Base-by-base conservation (phyloP, 1,140 invertebrate genomes). In the Drosophila yakuba region DNA sequence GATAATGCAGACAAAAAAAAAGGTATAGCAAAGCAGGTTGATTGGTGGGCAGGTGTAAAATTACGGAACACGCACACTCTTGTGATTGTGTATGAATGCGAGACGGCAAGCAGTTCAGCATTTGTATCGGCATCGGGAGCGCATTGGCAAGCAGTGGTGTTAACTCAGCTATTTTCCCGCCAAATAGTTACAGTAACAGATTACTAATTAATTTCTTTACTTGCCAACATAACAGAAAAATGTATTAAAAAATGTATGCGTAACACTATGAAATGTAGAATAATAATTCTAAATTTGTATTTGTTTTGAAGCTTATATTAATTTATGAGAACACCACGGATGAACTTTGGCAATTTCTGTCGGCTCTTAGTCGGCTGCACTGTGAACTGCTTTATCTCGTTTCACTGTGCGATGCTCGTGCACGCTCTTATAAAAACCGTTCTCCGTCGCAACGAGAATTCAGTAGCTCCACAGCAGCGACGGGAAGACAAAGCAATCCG, bases 41-140 rank as follows among this genome's bases (percentile, higher is more conserved):
- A 71, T 71, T 69, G 63, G 25, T 12, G 28, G 43, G 36, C 67
- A 71, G 67, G 67, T 71, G 67, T 69, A 28, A 50, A 56, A 71
- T 56, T 69, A 43, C 3, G 14, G 20, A 50, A 10, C 25, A 57
- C 64, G 10, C 51, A 57, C 64, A 71, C 64, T 57, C 28, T 36
- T 41, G 39, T 71, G 67, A 71, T 71, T 71, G 67, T 28, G 17
- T 57, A 20, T 39, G 25, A 71, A 68, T 68, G 63, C 38, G 20
- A 56, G 35, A 54, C 32, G 28, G n/a, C 14, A 67, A 38, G 61
- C 47, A 35, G 17, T 32, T 17, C 11, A 10, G 3, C 39, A 55
- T 47, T 67, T 20, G 35, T 69, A 69, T 71, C 63, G 63, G 48
- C 35, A 57, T 71, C 28, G 28, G 12, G 28, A 41, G 28, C 36